Evolutionary conservation across 35 echinoderm and acorn worm species (phyloP), one percentile per base, ranked within the genome.

Genomic region (Apostichopus californicus): DNA sequence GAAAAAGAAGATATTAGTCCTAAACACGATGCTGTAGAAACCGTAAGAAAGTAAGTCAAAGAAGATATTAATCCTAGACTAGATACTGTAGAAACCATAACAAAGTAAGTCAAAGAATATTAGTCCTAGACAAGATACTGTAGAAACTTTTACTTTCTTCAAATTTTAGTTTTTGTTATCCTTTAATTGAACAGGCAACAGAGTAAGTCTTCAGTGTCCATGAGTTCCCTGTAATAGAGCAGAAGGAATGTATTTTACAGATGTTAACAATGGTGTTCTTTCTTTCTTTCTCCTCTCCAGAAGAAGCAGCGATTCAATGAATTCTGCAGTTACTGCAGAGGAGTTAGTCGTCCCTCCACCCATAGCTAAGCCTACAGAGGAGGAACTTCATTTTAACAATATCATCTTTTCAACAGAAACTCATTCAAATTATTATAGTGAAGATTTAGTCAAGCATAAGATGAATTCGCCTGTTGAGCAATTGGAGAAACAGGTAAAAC

Each of bases 401-500:
- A 89, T 89, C 60, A 20, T 89, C 8, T 89, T 89, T 54, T 89
- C 86, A 89, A 25, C 86, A 54, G 86, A 89, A 89, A 23, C 60
- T 72, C 86, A 89, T 89, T 89, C 80, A 78, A 77, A 77, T 73
- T 90, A 90, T 71, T 91, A 82, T 83, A 84, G 87, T 86, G 94
- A 96, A 80, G 79, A 85, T 21, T 71, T 98, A 73, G 93, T 93
- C 0, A 94, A 89, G 87, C 94, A 98, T 94, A 84, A 92, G 9
- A 28, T 53, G 12, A 91, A 92, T 23, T 94, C 91, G 93, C 86
- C 94, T 6, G 87, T 95, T 65, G 97, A 98, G 34, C 86, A 91
- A 61, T 52, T 91, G 56, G 94, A 98, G 77, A 94, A 91, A 94
- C 97, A 98, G 92, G 97, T 96, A 87, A 89, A 73, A 28, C 3